phyloP scores from a whole-genome alignment of 2,888 invertebrate species.

The Aleiodes leptofemur region DNA sequence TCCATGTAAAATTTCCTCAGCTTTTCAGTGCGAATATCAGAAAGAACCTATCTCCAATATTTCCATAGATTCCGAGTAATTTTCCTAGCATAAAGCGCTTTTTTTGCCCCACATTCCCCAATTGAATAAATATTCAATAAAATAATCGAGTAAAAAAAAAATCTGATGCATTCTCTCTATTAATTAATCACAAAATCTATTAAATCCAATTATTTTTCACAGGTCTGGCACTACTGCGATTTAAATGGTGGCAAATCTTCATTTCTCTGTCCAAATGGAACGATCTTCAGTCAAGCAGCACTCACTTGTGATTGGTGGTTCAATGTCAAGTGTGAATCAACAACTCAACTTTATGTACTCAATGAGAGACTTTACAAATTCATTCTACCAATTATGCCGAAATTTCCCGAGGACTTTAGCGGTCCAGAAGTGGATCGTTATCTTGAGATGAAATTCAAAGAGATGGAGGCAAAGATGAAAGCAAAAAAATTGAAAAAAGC shows the following conservation, averaged over 20 bases:
- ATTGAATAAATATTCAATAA: no score
- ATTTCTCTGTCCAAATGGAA: constrained; percentile 92
- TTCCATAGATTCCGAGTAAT: no score
- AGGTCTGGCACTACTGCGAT: constrained; percentile 96
- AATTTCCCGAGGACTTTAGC: constrained; percentile 93
- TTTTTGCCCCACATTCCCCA: no score
- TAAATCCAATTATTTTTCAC: constrained; percentile 54
- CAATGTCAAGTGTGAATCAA: constrained; percentile 90
- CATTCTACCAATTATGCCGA: constrained; percentile 89
- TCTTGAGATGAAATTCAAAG: constrained; percentile 88
- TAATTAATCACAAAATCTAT: no score
- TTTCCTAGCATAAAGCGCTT: no score
- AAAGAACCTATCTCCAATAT: no score
- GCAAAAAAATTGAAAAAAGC: constrained; percentile 78
- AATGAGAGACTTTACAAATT: constrained; percentile 93
- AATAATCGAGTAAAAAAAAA: no score
- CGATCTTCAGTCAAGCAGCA: constrained; percentile 92
- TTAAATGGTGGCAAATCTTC: constrained; percentile 93
- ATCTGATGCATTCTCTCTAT: no score
- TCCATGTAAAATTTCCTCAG: no score
- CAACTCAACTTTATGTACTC: constrained; percentile 89
- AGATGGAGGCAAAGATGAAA: constrained; percentile 89
- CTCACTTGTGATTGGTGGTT: constrained; percentile 96
- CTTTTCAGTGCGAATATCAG: no score
- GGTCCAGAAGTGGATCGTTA: constrained; percentile 93